Evolutionary conservation across 1,140 invertebrate species (phyloP), one percentile per base, ranked within the genome.

Genomic region (Dreissena rostriformis): DNA sequence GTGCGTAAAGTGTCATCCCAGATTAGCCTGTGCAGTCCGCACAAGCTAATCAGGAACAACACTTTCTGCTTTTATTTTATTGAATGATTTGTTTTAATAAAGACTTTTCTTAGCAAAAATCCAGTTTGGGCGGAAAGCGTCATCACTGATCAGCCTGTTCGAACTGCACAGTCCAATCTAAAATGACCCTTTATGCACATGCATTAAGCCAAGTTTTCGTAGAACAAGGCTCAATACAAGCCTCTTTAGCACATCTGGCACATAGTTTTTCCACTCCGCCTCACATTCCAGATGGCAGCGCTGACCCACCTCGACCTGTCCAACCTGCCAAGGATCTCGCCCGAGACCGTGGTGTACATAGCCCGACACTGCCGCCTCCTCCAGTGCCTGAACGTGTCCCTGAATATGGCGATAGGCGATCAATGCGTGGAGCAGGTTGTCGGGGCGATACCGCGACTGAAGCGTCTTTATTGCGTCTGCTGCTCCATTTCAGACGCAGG

Each of bases 401-500:
- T 92, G 53, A 90, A 90, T 28, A 70, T 77, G n/a, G 65, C 72
- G 24, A 73, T 92, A 14, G 87, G 88, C 71, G 91, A 92, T 65
- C 55, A 79, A 17, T 90, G 85, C 79, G 85, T 91, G 0, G 65
- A 86, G 0, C 63, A 72, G 51, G 77, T 91, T 7, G 86, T 84
- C 10, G 81, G n/a, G 51, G 63, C 83, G 65, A 86, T 87, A 10
- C 66, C 61, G 8, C 79, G 79, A 7, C 79, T 92, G 51, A 86
- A 80, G 52, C 61, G 79, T 28, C 68, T 92, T 5, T 88, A 90
- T 39, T 90, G 87, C 81, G 91, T 91, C 8, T 90, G 88, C 12
- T 92, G 91, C 81, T 80, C 67, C 39, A 57, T 92, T 17, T 88
- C 86, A 55, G 91, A 92, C 79, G 84, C 79, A 86, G 90, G 91